Percentiles rank a stretch among this genome's conserved stretches.
Evolutionary conservation across 1,140 invertebrate species (phyloP).

Genomic region (Drosophila novamexicana): DNA sequence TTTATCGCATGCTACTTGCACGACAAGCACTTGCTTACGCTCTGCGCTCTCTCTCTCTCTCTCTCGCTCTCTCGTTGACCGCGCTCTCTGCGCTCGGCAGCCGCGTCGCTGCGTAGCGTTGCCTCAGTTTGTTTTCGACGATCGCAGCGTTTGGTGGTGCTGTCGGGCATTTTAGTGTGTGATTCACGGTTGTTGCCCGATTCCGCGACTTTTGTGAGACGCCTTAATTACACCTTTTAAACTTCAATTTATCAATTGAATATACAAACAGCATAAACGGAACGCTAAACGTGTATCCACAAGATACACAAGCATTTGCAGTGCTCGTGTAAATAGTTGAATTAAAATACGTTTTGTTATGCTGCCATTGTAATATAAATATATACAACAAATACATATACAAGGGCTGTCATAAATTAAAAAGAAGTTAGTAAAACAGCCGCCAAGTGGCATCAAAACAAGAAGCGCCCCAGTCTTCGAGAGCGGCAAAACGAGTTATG

Average conservation of each 20-base stretch:
- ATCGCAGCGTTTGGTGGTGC: conserved; percentile 64
- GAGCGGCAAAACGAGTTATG: conserved; percentile 73
- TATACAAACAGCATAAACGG: conserved; percentile 24
- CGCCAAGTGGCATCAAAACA: conserved; percentile 66
- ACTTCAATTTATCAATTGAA: conserved; percentile 76
- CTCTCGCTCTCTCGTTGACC: neutral
- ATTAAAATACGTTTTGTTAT: neutral
- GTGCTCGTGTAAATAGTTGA: conserved; percentile 8
- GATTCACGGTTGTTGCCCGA: conserved; percentile 23
- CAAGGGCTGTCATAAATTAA: conserved; percentile 56
- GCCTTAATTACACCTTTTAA: conserved; percentile 70
- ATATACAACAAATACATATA: conserved; percentile 37
- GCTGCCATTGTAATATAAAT: conserved; percentile 30
- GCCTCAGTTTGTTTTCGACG: conserved; percentile 57
- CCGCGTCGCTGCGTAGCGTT: neutral
- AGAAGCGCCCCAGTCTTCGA: conserved; percentile 39
- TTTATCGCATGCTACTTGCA: conserved; percentile 60
- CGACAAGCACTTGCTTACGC: conserved; percentile 7
- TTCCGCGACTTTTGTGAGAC: conserved; percentile 49
- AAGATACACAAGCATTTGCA: conserved; percentile 1
- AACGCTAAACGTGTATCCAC: conserved; percentile 26
- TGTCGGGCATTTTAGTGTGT: conserved; percentile 9
- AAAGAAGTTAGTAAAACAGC: conserved; percentile 62
- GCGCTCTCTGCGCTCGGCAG: conserved; percentile 11
- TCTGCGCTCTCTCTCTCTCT: conserved; percentile 5